Percentiles rank a stretch among this genome's conserved stretches.
Evolutionary conservation across 1,140 invertebrate species (phyloP).

Genomic region (Nasonia giraulti): DNA sequence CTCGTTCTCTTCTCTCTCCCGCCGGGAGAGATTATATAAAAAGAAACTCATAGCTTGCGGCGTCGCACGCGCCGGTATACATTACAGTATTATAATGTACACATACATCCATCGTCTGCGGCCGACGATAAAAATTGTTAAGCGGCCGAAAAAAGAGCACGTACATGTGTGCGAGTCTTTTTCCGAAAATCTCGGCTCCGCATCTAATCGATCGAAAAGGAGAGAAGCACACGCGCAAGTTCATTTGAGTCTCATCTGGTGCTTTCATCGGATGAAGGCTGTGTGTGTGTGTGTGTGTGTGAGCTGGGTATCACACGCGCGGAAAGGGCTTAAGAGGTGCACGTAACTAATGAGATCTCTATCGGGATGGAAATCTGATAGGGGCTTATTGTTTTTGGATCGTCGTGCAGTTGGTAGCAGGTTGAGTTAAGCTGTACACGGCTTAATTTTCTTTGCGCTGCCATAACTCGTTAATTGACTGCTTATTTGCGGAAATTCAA

Average conservation of each 20-base stretch:
- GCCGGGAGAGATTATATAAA: neutral
- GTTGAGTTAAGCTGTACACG: neutral
- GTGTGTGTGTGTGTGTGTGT: neutral
- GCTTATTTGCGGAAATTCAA: too few relatives aligned
- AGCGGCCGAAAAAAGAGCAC: neutral
- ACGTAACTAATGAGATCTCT: slow-evolving; percentile 35
- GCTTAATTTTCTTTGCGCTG: neutral
- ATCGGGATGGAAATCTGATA: slow-evolving; percentile 36
- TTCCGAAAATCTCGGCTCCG: neutral
- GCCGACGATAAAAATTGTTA: neutral
- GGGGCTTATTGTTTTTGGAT: slow-evolving; percentile 9
- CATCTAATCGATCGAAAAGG: slow-evolving; percentile 26
- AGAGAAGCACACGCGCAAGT: neutral
- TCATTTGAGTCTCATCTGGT: neutral
- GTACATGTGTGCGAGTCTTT: too few relatives aligned
- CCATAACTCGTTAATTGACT: neutral
- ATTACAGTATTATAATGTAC: neutral
- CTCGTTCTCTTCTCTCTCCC: neutral
- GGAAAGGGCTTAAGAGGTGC: neutral
- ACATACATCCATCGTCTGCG: neutral
- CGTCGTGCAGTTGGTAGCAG: neutral
- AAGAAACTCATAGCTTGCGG: neutral
- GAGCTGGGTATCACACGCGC: neutral
- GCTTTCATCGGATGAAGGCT: neutral
- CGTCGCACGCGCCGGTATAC: too few relatives aligned